Base-by-base conservation (phyloP, 2,797 vertebrate genomes). In the Danionella dracula region DNA sequence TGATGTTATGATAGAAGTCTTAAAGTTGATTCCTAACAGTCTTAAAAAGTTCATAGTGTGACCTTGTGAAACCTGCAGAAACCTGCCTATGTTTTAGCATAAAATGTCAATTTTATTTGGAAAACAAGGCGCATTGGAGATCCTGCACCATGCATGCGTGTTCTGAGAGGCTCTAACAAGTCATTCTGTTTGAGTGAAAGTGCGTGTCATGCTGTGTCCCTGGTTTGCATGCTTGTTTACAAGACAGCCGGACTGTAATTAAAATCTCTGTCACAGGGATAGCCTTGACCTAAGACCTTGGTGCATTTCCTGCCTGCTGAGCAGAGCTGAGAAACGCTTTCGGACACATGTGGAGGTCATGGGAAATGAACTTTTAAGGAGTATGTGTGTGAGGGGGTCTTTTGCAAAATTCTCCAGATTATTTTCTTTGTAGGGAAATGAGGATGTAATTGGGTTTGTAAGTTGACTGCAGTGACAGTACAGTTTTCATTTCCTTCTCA, bases 271-370 rank as follows among this genome's bases (percentile, higher is more conserved):
- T 79, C 85, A 70, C 71, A 84, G 81, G 83, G 63, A 70, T 66
- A 76, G 75, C 79, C 55, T 34, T 35, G 62, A 86, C 85, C 89
- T 87, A 81, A 85, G 83, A 88, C 82, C 81, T 74, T 69, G 23
- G 53, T 80, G 87, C 83, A 88, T 90, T 90, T 91, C 90, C 88
- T 89, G 87, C 83, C 75, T 76, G 78, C 78, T 56, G 66, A 69
- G 74, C 71, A 80, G 66, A 66, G 79, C 78, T 84, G 83, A 85
- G 87, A 87, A 88, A 77, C 74, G 72, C 74, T 76, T 79, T 75
- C 78, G 76, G 82, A 82, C 86, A 86, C 79, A 86, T 86, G 84
- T 71, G 77, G 79, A 74, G 88, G 85, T 87, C 87, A 87, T 91
- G 89, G 87, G 90, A 90, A 90, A 83, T 73, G 77, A 81, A 82